Conservation (phyloP, 2,797 vertebrate genomes). For the Lemur catta region DNA sequence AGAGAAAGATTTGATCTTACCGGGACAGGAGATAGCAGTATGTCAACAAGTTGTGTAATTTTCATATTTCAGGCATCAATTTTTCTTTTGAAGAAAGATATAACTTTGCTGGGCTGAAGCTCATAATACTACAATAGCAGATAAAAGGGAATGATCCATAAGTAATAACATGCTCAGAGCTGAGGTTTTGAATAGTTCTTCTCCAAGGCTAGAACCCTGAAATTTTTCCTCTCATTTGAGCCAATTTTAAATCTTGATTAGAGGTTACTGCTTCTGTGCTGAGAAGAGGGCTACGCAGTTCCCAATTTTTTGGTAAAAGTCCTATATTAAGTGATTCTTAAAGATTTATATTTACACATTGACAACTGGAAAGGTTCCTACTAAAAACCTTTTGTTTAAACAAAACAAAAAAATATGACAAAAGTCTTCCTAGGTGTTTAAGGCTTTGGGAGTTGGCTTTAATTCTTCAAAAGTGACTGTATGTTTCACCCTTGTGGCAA, state of each 20-base stretch:
- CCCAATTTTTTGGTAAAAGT: not conserved
- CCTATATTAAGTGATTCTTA: not conserved
- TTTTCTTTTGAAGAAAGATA: slow-evolving; percentile 23
- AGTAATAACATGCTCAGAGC: not conserved
- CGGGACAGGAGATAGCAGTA: not conserved
- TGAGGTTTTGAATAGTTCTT: not conserved
- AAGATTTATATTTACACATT: not conserved
- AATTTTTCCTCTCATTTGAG: not conserved
- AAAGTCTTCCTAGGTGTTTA: not conserved
- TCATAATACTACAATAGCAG: not conserved
- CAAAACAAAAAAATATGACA: not conserved
- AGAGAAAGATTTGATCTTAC: not conserved
- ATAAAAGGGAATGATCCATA: not conserved
- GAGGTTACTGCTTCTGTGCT: not conserved
- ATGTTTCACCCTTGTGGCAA: not conserved
- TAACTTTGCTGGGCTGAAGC: not conserved
- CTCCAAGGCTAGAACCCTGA: not conserved
- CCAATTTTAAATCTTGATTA: not conserved
- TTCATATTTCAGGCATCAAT: not conserved
- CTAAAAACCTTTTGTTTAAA: not conserved
- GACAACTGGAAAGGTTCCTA: not conserved
- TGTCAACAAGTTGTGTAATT: not conserved
- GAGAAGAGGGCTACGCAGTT: not conserved
- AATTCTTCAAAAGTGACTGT: not conserved
- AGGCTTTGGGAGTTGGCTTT: not conserved